phyloP scores from a whole-genome alignment of 2,888 invertebrate genomes.

The Portevinia maculata region DNA sequence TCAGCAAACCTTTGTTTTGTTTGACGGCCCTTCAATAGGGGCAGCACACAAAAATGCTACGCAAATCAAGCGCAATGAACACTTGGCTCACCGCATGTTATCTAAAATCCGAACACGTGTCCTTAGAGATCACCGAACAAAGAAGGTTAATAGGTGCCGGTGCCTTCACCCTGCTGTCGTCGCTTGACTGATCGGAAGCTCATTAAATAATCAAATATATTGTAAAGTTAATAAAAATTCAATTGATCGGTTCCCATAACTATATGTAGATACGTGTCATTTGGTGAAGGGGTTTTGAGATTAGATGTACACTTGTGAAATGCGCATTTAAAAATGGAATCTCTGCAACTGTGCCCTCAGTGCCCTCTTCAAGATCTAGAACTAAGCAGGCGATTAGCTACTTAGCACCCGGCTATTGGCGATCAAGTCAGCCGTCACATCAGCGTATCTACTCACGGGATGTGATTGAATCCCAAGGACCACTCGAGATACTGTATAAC shows the following conservation, averaged over 20 bases:
- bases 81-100: conserved; percentile 34
- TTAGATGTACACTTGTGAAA: conserved; percentile 19
- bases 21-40: conserved; percentile 56
- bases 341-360: conserved; percentile 44
- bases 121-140: conserved; percentile 59
- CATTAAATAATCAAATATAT: conserved; percentile 67
- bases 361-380: conserved; percentile 39
- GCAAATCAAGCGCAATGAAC: conserved; percentile 70
- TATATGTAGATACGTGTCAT: background rate
- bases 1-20: conserved; percentile 49
- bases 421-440: conserved; percentile 22
- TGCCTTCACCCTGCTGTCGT: conserved; percentile 6
- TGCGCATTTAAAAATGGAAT: conserved; percentile 57
- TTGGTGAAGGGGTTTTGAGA: conserved; percentile 20
- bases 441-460: background rate
- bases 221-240: conserved; percentile 66
- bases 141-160: conserved; percentile 51
- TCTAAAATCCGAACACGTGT: conserved; percentile 65
- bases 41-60: conserved; percentile 45
- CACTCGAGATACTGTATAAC: too few relatives aligned
- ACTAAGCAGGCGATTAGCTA: background rate
- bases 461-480: too few relatives aligned
- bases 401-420: conserved; percentile 21
- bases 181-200: conserved; percentile 16
- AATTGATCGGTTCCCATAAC: conserved; percentile 46